These are phyloP conservation scores for Lepidocyrtinus sp. DNA, from an alignment of 2,888 invertebrate genomes.

Conservation along the genomic window DNA sequence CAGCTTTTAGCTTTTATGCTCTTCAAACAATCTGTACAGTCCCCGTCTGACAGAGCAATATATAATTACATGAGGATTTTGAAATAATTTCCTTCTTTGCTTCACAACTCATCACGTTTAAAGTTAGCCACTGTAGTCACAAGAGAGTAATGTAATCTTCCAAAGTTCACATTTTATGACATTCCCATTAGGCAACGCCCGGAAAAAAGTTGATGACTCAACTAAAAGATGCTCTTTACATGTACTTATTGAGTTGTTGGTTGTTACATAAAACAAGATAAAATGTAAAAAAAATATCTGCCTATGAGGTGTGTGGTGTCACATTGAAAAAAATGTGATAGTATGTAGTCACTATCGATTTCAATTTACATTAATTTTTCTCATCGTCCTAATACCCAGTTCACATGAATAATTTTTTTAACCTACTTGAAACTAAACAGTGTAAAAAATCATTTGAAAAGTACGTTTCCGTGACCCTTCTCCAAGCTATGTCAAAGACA, in stretches of 20 bases:
- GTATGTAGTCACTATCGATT: background rate
- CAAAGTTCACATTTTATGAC: background rate
- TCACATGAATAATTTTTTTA: background rate
- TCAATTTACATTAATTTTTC: background rate
- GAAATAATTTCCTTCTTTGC: background rate
- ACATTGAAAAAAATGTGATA: background rate
- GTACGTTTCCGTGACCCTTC: conserved; percentile 3
- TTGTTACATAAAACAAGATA: too few species aligned
- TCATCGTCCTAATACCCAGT: too few species aligned
- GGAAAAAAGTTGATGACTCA: conserved; percentile 23
- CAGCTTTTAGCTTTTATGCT: too few species aligned
- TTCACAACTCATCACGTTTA: background rate
- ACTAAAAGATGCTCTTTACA: too few species aligned
- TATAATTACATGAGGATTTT: conserved; percentile 4
- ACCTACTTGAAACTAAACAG: background rate
- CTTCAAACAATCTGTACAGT: background rate
- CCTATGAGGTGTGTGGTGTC: too few species aligned
- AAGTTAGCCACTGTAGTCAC: background rate
- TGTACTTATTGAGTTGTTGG: too few species aligned
- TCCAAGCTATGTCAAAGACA: background rate
- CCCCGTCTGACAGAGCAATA: background rate
- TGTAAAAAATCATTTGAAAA: background rate
- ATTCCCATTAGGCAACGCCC: conserved; percentile 46
- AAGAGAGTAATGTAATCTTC: too few species aligned
- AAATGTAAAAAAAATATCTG: too few species aligned